These are phyloP conservation scores for Temnothorax rugatulus DNA, from an alignment of 2,888 invertebrate species.

Conservation along the genomic window DNA sequence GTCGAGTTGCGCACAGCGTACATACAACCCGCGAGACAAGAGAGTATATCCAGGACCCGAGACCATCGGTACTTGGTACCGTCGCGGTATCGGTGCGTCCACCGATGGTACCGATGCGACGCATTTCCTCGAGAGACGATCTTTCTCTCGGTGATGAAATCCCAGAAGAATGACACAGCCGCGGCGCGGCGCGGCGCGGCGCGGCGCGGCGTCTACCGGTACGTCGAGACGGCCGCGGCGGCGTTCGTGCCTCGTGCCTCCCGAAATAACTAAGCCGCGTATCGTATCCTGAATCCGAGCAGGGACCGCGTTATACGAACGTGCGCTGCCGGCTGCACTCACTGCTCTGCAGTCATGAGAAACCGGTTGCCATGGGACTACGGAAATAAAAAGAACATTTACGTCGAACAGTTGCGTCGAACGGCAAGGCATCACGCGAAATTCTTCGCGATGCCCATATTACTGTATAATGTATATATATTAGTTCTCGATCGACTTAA, in stretches of 20 bases:
- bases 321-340: background rate
- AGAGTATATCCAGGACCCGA: background rate
- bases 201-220: slow-evolving; percentile 81
- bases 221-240: slow-evolving; percentile 78
- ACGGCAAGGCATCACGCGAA: slow-evolving; percentile 6
- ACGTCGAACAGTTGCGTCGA: slow-evolving; percentile 21
- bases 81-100: background rate
- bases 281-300: slow-evolving; percentile 58
- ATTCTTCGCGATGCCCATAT: background rate
- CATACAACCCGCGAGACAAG: background rate
- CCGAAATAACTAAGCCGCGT: slow-evolving; percentile 66
- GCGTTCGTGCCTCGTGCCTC: slow-evolving; percentile 61
- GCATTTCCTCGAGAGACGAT: slow-evolving; percentile 26
- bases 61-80: too few relatives aligned
- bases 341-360: slow-evolving; percentile 20
- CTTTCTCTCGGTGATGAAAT: slow-evolving; percentile 68
- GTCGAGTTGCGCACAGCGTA: background rate
- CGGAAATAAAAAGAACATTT: slow-evolving; percentile 49
- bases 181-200: slow-evolving; percentile 80
- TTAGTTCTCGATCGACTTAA: too few relatives aligned
- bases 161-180: slow-evolving; percentile 77
- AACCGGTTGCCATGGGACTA: slow-evolving; percentile 57
- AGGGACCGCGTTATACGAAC: slow-evolving; percentile 33
- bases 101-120: slow-evolving; percentile 56
- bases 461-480: too few relatives aligned